Evolutionary conservation across 2,113 vertebrate species (phyloP), one percentile per base, ranked within the genome.

Genomic region (Machaerirhynchus nigripectus): DNA sequence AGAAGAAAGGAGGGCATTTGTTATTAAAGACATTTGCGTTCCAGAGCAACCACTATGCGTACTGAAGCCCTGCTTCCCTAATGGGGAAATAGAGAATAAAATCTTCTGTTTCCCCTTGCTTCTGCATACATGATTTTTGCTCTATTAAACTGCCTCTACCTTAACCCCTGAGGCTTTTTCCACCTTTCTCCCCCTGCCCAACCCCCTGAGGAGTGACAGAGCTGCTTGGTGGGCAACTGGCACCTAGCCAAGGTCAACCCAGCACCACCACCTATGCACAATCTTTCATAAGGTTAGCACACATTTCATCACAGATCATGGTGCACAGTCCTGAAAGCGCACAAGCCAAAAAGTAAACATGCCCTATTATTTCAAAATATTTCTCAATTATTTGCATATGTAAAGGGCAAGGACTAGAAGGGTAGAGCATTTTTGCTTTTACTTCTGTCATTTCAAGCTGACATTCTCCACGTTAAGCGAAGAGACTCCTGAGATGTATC

Each of bases 241-340:
- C 12, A 26, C 1, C 0, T 14, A 61, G 70, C 2, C n/a, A 55
- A 28, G 2, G 22, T 2, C n/a, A 69, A 14, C 15, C 47, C 71
- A 77, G 8, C 20, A 61, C 13, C 46, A 39, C 30, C 8, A 2
- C 1, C 6, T 16, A 8, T 6, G n/a, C 12, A 71, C 52, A 68
- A 50, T 88, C 56, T 75, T 94, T 42, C 69, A 46, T 23, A 71
- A 49, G 1, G 0, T 31, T 30, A 71, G 61, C 56, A 56, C n/a
- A 64, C 17, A 46, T 67, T 87, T 92, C 84, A 64, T 21, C 89
- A 89, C 69, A 85, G 33, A 44, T 23, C 31, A 15, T 12, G 24
- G 17, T 6, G 15, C 65, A 55, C 50, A 19, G 10, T 42, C 67
- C 65, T 19, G 7, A 8, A 44, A 61, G 42, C 10, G 35, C 55